Evolutionary conservation across 1,140 invertebrate genomes (phyloP).

Genomic region (Bombus superbus): DNA sequence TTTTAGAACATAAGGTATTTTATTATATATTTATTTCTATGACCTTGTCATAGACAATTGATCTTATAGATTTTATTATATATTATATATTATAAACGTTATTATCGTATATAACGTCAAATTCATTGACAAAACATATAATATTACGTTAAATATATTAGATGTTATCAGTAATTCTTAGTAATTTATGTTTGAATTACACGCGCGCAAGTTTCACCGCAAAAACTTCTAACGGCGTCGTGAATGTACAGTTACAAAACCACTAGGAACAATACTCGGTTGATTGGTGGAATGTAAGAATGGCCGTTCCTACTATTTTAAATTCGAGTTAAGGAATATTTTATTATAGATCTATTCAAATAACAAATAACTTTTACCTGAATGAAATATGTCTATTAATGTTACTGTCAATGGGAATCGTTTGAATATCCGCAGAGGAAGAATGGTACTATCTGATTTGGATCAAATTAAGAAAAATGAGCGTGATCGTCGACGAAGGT

Average conservation of each 20-base stretch:
- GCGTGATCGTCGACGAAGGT: conserved; percentile 82
- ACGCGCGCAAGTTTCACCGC: background rate
- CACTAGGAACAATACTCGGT: background rate
- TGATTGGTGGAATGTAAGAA: conserved; percentile 32
- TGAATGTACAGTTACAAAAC: background rate
- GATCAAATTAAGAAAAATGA: conserved; percentile 82
- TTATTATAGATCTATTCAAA: conserved; percentile 14
- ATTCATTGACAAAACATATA: too few species aligned
- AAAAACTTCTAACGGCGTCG: background rate
- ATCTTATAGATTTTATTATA: too few species aligned
- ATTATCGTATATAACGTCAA: too few species aligned
- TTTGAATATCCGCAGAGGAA: conserved; percentile 78
- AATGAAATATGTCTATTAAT: conserved; percentile 82
- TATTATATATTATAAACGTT: too few species aligned
- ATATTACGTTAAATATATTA: too few species aligned
- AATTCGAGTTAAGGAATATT: conserved; percentile 54
- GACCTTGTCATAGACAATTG: too few species aligned
- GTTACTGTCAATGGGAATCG: conserved; percentile 83
- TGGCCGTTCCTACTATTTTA: conserved; percentile 56
- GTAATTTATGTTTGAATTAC: background rate
- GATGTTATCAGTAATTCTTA: too few species aligned
- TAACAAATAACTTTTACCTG: background rate
- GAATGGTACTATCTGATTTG: conserved; percentile 80
- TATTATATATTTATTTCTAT: too few species aligned
- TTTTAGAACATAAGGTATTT: too few species aligned